Evolutionary conservation across 2,797 vertebrate species (phyloP), one percentile per base, ranked within the genome.

Genomic region (Anguilla pacifica): DNA sequence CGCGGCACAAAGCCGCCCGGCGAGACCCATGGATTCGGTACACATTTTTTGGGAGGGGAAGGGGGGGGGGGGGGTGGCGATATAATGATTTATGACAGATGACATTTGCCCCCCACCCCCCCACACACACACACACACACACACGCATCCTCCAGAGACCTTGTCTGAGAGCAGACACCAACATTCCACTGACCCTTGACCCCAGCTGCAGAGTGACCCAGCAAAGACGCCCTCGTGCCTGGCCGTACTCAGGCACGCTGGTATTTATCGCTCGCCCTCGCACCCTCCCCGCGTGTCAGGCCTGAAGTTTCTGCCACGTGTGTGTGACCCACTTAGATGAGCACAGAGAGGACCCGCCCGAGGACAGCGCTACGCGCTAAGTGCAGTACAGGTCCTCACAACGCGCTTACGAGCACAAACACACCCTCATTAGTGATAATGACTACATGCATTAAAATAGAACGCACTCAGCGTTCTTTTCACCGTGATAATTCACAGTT

Each of bases 281-380:
- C 79, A 51, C 77, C 55, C 64, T 25, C 53, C 64, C 84, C 46
- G 13, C 1, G 72, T 39, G 61, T 59, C 17, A 61, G 86, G 81
- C 11, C 57, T 28, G 35, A 83, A 70, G 59, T 83, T n/a, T 43
- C 67, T 84, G 19, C 87, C 87, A 72, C 87, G 19, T 87, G 87
- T 53, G 28, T 5, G 64, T 46, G 83, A 87, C 87, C 83, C 83
- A 87, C 83, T 87, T 77, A 87, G 87, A 35, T n/a, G 31, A 31
- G 64, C 22, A 31, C 22, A 64, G 6, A 28, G 79, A 10, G 86
- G 39, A 87, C 10, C 82, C 82, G 9, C n/a, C 82, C 35, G 15
- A 83, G 46, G 43, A 70, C 25, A 28, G 59, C 43, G 43, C 49
- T 59, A 55, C 9, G 31, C 31, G 49, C 59, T 39, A n/a, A 31